Percentiles rank a stretch among this genome's conserved stretches.
These are phyloP conservation scores for Ochotona curzoniae DNA, from an alignment of 2,113 vertebrate genomes.

Conservation along the genomic window DNA sequence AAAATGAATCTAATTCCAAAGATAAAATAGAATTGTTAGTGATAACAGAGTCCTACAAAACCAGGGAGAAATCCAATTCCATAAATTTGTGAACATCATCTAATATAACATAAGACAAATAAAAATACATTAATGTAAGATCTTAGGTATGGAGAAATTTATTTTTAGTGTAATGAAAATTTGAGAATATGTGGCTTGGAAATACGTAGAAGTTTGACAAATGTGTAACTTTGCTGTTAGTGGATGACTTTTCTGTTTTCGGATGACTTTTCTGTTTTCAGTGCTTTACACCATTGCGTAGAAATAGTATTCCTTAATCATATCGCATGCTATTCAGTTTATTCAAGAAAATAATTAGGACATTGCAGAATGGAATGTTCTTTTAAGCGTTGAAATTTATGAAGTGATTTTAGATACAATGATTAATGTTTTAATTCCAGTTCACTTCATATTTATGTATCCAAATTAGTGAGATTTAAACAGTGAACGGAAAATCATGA, in stretches of 20 bases:
- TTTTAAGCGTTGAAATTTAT: neutral
- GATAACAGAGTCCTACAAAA: neutral
- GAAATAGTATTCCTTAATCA: neutral
- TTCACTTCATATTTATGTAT: neutral
- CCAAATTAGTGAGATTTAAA: neutral
- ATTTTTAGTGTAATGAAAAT: neutral
- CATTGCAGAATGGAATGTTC: too few relatives aligned
- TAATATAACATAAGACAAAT: neutral
- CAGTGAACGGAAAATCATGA: neutral
- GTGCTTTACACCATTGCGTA: neutral
- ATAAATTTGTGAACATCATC: neutral
- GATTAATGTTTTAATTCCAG: neutral
- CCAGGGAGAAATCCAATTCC: neutral
- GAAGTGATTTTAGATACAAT: neutral
- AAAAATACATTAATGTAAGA: neutral
- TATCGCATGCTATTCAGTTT: neutral
- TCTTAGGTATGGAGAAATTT: neutral
- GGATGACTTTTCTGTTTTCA: slow-evolving; percentile 12
- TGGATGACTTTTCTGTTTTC: neutral
- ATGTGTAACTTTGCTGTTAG: neutral
- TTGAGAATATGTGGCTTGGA: neutral
- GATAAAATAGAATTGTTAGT: neutral
- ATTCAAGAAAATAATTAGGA: neutral
- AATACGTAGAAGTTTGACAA: neutral
- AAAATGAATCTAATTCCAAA: neutral